These are phyloP conservation scores for Misgurnus anguillicaudatus DNA, from an alignment of 2,113 vertebrate genomes.

Conservation along the genomic window DNA sequence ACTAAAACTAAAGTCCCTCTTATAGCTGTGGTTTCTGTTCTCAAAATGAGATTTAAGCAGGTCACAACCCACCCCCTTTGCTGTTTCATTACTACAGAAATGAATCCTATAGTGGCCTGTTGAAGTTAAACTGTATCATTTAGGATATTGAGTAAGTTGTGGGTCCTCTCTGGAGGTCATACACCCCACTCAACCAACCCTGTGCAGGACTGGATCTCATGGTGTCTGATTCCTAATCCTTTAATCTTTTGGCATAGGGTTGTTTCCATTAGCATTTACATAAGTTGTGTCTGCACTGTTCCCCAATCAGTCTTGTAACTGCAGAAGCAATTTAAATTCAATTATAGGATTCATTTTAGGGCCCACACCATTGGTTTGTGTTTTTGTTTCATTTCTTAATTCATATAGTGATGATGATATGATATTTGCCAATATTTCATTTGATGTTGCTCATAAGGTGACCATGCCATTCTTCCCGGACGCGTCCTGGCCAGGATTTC, in stretches of 20 bases:
- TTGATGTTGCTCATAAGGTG: no score
- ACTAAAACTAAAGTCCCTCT: not conserved
- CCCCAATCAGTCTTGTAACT: not conserved
- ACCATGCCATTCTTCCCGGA: no score
- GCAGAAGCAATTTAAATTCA: not conserved
- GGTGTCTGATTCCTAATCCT: constrained; percentile 70
- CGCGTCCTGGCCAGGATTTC: no score
- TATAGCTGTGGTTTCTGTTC: not conserved
- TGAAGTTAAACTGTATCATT: not conserved
- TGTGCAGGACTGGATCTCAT: constrained; percentile 62
- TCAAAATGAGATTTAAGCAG: not conserved
- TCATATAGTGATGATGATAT: no score
- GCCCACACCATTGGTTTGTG: no score
- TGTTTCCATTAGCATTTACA: constrained; percentile 68
- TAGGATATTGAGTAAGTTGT: not conserved
- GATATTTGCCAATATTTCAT: no score
- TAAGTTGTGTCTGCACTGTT: constrained; percentile 51
- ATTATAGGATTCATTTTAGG: not conserved
- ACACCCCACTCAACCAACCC: constrained; percentile 12
- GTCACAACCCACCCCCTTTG: not conserved
- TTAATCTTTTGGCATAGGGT: constrained; percentile 66
- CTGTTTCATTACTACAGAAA: not conserved
- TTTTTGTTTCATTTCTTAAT: no score
- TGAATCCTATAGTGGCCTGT: not conserved
- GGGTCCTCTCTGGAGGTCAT: constrained; percentile 19